Conservation (phyloP, 2,113 vertebrate species). For the Galemys pyrenaicus region DNA sequence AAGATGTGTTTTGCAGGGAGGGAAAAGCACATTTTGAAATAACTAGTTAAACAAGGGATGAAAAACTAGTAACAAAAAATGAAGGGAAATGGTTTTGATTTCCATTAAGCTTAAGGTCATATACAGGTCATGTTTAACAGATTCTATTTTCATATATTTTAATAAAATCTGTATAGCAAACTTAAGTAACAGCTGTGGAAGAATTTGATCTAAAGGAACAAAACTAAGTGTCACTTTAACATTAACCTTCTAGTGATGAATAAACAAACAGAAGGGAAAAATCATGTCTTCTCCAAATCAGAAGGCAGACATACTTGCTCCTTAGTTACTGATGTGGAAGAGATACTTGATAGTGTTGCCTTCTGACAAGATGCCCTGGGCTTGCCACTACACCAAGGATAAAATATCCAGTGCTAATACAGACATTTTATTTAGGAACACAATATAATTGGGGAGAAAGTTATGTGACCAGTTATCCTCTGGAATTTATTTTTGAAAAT, state of each 20-base stretch:
- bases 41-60: slow-evolving; percentile 77
- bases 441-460: neutral
- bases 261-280: slow-evolving; percentile 76
- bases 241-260: slow-evolving; percentile 78
- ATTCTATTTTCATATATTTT: slow-evolving; percentile 85
- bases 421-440: slow-evolving; percentile 37
- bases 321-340: slow-evolving; percentile 59
- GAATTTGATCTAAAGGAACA: slow-evolving; percentile 80
- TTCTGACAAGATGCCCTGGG: slow-evolving; percentile 42
- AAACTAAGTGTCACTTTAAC: slow-evolving; percentile 82
- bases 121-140: slow-evolving; percentile 79
- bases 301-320: slow-evolving; percentile 65
- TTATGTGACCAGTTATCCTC: neutral
- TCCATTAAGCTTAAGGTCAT: slow-evolving; percentile 81
- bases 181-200: slow-evolving; percentile 81
- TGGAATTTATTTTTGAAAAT: neutral
- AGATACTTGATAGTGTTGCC: slow-evolving; percentile 49
- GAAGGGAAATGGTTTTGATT: slow-evolving; percentile 82
- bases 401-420: neutral
- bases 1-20: slow-evolving; percentile 63
- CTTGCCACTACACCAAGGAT: neutral
- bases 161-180: slow-evolving; percentile 84
- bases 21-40: slow-evolving; percentile 73
- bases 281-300: slow-evolving; percentile 69
- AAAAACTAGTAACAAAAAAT: slow-evolving; percentile 79